Conservation (phyloP, 2,888 invertebrate species). For the Cerastoderma edule region DNA sequence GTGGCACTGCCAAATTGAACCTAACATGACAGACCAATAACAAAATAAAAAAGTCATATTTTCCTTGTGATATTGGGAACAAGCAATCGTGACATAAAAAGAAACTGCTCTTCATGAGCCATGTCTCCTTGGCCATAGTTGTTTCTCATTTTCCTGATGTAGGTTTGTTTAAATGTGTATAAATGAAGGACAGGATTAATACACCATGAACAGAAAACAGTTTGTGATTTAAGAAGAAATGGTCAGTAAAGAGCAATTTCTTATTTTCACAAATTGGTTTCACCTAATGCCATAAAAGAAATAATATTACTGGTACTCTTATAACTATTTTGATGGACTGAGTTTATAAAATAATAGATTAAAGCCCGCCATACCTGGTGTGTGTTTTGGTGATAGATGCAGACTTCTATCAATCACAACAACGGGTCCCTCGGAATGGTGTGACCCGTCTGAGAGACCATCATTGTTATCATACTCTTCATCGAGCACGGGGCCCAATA, state of each 20-base stretch:
- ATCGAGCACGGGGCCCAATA: slow-evolving; percentile 41
- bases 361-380: neutral
- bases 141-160: too few species aligned
- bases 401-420: slow-evolving; percentile 55
- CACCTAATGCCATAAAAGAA: neutral
- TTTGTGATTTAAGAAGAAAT: too few species aligned
- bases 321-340: neutral
- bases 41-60: too few species aligned
- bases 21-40: too few species aligned
- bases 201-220: too few species aligned
- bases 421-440: slow-evolving; percentile 38
- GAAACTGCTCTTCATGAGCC: too few species aligned
- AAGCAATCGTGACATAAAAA: too few species aligned
- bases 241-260: neutral
- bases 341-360: neutral
- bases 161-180: too few species aligned
- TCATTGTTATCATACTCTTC: slow-evolving; percentile 39
- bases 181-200: too few species aligned
- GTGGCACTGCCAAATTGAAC: too few species aligned
- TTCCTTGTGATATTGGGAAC: too few species aligned
- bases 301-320: neutral
- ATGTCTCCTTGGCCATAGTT: too few species aligned
- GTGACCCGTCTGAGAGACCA: slow-evolving; percentile 39
- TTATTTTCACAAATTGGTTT: slow-evolving; percentile 6
- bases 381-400: slow-evolving; percentile 28